Evolutionary conservation across 2,888 invertebrate species (phyloP), one percentile per base, ranked within the genome.

Genomic region (Cosmia pyralina): DNA sequence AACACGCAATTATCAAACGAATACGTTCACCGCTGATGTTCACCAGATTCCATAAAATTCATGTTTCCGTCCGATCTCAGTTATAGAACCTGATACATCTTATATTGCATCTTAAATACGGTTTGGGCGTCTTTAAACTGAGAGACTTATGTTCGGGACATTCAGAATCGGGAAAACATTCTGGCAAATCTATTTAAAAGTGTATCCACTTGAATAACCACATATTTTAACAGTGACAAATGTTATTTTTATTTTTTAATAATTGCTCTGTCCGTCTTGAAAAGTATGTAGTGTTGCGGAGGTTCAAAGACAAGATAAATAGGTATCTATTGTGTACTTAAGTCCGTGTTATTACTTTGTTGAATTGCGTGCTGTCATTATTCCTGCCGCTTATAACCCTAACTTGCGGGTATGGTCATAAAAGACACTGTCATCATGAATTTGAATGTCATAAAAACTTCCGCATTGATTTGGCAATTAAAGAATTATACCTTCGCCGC

Each of bases 1-100:
- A 87, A 74, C 78, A 72, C 75, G 59, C 66, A 84, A 85, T 85
- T 87, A 87, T 87, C 86, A 87, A 87, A 86, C 82, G 82, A 83
- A 76, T 22, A 62, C 75, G 67, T 75, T 64, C 63, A 75, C 55
- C 55, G 46, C 62, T 81, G 87, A 87, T 81, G 75, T 82, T 79
- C 74, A 79, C 64, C 87, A 87, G 86, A 83, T 82, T 74, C 74
- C 71, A 77, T 84, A 72, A 82, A 82, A 75, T 65, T 67, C 76
- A 73, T 69, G 66, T 85, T 85, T 83, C 83, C 81, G 76, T 85
- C 77, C 79, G 73, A 79, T 64, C 46, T 53, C 63, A 52, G 53
- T 70, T 59, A 76, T 69, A 68, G 58, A 74, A 62, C 46, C 38
- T 62, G 69, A 77, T 58, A 77, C 57, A 70, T 73, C 53, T 71